Percentiles rank a stretch among this genome's conserved stretches.
Conservation (phyloP, 2,888 invertebrate species). For the Rhorus exstirpatorius region DNA sequence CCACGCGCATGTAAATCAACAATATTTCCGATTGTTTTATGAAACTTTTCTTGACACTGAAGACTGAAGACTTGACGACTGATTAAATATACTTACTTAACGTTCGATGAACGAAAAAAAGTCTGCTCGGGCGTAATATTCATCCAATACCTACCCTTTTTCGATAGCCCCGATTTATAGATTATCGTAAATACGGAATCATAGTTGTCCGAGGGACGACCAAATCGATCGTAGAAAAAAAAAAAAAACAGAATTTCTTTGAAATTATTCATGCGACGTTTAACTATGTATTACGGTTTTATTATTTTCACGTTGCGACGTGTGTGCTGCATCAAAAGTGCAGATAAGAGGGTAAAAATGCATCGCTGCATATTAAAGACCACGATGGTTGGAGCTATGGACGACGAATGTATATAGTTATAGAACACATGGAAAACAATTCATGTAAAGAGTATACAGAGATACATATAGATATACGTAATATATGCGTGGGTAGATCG, state of each 20-base stretch:
- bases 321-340: slow-evolving; percentile 35
- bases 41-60: too few relatives aligned
- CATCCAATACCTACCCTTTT: neutral
- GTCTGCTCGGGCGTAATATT: too few relatives aligned
- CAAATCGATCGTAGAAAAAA: slow-evolving; percentile 32
- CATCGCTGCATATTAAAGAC: slow-evolving; percentile 63
- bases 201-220: neutral
- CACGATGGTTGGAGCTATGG: slow-evolving; percentile 5
- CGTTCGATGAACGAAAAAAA: too few relatives aligned
- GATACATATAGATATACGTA: neutral
- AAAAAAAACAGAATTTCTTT: slow-evolving; percentile 10
- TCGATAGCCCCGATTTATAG: neutral
- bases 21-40: too few relatives aligned
- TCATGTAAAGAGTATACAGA: neutral
- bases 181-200: slow-evolving; percentile 3
- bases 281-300: slow-evolving; percentile 50
- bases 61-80: too few relatives aligned
- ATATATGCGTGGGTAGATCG: slow-evolving; percentile 14
- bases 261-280: slow-evolving; percentile 56
- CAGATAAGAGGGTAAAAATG: slow-evolving; percentile 55
- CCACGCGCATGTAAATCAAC: too few relatives aligned
- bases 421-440: slow-evolving; percentile 30
- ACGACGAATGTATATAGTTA: slow-evolving; percentile 41
- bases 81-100: too few relatives aligned
- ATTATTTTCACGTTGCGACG: slow-evolving; percentile 57